Evolutionary conservation across 2,888 invertebrate genomes (phyloP).

Genomic region (Drosophila melanocephala): DNA sequence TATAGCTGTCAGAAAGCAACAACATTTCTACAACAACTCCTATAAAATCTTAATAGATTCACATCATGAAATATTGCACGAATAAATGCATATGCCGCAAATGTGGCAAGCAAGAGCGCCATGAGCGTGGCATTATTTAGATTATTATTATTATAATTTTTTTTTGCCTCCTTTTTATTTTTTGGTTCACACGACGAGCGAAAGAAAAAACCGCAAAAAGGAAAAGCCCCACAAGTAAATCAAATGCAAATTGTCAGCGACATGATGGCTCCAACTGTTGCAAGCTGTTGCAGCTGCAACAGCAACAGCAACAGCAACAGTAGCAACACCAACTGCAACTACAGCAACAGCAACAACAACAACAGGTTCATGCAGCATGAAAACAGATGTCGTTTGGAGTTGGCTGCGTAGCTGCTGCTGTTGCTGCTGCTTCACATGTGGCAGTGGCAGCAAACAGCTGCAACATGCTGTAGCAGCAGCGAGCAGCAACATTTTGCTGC

Average conservation of each 20-base stretch:
- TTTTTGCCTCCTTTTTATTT: not conserved
- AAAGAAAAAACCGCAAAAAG: constrained; percentile 46
- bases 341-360: constrained; percentile 48
- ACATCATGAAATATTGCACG: not conserved
- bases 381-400: constrained; percentile 76
- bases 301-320: constrained; percentile 41
- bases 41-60: not conserved
- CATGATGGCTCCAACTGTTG: constrained; percentile 54
- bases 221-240: constrained; percentile 71
- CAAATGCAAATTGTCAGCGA: constrained; percentile 63
- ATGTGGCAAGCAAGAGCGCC: constrained; percentile 27
- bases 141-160: not conserved
- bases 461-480: constrained; percentile 71
- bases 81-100: not conserved
- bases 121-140: constrained; percentile 3
- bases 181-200: constrained; percentile 61
- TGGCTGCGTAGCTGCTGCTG: constrained; percentile 17
- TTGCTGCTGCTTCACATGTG: constrained; percentile 58
- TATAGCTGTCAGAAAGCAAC: not conserved
- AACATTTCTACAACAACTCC: not conserved
- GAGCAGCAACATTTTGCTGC: constrained; percentile 59
- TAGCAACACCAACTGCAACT: constrained; percentile 36
- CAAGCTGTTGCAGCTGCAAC: constrained; percentile 61
- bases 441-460: constrained; percentile 68
- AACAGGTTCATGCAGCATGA: constrained; percentile 63